Conservation (phyloP, 2,888 invertebrate genomes). For the Acanthococcus lagerstroemiae region DNA sequence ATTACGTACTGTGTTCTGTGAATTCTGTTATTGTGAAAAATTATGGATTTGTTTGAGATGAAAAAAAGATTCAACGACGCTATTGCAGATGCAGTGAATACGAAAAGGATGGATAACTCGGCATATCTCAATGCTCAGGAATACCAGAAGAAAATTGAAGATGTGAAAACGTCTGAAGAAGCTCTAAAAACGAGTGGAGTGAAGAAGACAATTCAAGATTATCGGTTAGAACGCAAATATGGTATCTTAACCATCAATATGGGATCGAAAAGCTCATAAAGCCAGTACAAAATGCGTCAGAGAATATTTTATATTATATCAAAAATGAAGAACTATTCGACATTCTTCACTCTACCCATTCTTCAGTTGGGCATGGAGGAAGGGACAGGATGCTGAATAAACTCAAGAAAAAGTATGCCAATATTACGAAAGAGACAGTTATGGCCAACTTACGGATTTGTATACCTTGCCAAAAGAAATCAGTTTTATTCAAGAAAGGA, state of each 20-base stretch:
- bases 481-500: too few species aligned
- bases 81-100: neutral
- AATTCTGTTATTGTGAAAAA: too few species aligned
- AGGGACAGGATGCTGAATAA: constrained; percentile 20
- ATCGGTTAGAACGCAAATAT: neutral
- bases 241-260: neutral
- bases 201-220: neutral
- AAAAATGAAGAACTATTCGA: constrained; percentile 26
- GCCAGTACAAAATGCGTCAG: neutral
- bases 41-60: too few species aligned
- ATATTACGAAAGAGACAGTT: constrained; percentile 21
- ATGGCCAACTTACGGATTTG: constrained; percentile 7
- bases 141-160: neutral
- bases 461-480: neutral
- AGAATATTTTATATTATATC: neutral
- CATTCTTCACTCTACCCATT: constrained; percentile 23
- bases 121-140: neutral
- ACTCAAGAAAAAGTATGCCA: constrained; percentile 20
- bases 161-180: neutral
- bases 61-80: neutral
- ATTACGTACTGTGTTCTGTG: neutral
- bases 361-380: constrained; percentile 22
- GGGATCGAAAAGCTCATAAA: neutral
- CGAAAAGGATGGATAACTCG: neutral
- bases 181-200: neutral